These are phyloP conservation scores for Dolichomitus sp. DNA, from an alignment of 2,888 invertebrate species.

Conservation along the genomic window DNA sequence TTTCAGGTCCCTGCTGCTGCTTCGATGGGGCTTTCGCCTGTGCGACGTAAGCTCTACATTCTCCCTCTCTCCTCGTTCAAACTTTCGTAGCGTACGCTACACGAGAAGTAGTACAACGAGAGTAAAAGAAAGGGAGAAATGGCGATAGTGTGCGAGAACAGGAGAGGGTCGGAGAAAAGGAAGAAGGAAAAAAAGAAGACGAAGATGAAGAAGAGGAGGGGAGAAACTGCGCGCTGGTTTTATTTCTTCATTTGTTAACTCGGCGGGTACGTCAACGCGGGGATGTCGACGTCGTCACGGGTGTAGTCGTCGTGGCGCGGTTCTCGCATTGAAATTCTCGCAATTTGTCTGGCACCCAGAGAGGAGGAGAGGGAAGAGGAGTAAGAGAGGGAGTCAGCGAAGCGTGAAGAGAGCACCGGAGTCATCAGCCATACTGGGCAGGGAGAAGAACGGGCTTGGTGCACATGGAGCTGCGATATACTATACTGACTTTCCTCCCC, in stretches of 20 bases:
- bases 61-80: constrained; percentile 42
- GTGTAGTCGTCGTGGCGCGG: constrained; percentile 37
- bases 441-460: constrained; percentile 21
- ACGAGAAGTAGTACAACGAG: constrained; percentile 43
- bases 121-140: constrained; percentile 49
- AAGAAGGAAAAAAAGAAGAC: constrained; percentile 13
- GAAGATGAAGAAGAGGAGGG: constrained; percentile 12
- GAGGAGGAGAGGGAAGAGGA: constrained; percentile 17
- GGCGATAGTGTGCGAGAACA: constrained; percentile 14
- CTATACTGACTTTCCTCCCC: constrained; percentile 2
- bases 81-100: constrained; percentile 55
- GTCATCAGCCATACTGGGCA: constrained; percentile 48
- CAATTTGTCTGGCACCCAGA: constrained; percentile 74
- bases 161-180: not conserved
- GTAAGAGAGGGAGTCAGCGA: constrained; percentile 35
- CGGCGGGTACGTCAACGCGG: constrained; percentile 57
- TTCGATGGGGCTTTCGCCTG: constrained; percentile 52
- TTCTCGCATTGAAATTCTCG: constrained; percentile 76
- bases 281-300: constrained; percentile 59
- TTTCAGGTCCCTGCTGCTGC: constrained; percentile 21
- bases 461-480: not conserved
- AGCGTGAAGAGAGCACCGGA: constrained; percentile 42
- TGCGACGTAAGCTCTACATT: constrained; percentile 48
- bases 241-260: constrained; percentile 73
- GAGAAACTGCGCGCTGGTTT: constrained; percentile 66